Evolutionary conservation across 2,888 invertebrate genomes (phyloP).

Genomic region (Uloborus plumipes): DNA sequence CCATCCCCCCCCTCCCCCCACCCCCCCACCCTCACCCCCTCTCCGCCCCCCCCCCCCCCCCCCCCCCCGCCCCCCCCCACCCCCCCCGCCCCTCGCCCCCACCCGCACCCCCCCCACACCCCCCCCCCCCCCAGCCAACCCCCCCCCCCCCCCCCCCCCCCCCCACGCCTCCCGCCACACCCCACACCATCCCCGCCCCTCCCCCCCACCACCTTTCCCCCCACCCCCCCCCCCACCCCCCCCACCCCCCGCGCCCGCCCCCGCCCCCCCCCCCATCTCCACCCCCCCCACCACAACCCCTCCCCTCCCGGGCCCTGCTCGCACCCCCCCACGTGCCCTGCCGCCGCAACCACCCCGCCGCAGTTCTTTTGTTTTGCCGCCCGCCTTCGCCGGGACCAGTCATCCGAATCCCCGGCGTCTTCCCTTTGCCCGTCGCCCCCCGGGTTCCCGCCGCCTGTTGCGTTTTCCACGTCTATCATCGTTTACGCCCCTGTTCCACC

Average conservation of each 20-base stretch:
- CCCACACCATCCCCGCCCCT: not conserved
- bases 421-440: not conserved
- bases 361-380: not conserved
- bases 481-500: not conserved
- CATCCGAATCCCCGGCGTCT: not conserved
- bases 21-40: no score
- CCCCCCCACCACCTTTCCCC: not conserved
- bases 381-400: not conserved
- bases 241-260: no score
- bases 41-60: no score
- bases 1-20: no score
- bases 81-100: no score
- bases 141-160: not conserved
- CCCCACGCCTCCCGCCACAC: not conserved
- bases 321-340: not conserved
- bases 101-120: not conserved
- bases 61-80: no score
- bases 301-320: not conserved
- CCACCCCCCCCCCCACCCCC: no score
- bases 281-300: not conserved
- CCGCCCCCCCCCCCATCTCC: not conserved
- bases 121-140: not conserved
- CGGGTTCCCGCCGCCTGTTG: not conserved
- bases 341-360: not conserved
- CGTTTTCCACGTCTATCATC: not conserved